Evolutionary conservation across 2,113 vertebrate species (phyloP).

Genomic region (Forbesichthys agassizii): DNA sequence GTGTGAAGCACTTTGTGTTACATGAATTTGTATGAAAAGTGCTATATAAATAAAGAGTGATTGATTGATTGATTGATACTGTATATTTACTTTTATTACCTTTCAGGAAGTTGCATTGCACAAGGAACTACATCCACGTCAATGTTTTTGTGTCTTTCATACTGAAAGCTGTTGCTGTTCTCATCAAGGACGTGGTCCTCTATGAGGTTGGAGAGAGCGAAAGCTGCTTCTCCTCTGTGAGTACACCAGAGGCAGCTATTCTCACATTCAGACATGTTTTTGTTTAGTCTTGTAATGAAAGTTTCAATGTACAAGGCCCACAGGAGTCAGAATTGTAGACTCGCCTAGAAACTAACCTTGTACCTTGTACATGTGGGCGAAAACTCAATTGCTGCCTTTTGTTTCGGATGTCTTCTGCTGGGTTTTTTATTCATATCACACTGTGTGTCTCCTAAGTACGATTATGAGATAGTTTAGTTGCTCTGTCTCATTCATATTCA

Average conservation of each 20-base stretch:
- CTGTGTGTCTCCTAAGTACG: neutral
- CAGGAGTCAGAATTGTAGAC: too few relatives aligned
- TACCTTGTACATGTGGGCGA: too few relatives aligned
- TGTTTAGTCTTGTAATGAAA: neutral
- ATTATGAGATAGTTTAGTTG: neutral
- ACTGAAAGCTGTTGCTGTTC: slow-evolving; percentile 87
- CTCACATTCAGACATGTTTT: neutral
- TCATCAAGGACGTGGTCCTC: slow-evolving; percentile 89
- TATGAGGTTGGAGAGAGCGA: slow-evolving; percentile 79
- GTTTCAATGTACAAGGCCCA: neutral
- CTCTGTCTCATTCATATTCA: slow-evolving; percentile 10
- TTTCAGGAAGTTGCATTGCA: slow-evolving; percentile 91
- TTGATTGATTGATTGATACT: too few relatives aligned
- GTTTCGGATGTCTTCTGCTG: too few relatives aligned
- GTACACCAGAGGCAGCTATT: slow-evolving; percentile 44
- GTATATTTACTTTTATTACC: neutral
- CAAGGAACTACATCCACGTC: slow-evolving; percentile 94
- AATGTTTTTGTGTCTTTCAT: slow-evolving; percentile 94
- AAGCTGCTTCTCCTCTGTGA: slow-evolving; percentile 83
- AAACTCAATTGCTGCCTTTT: too few relatives aligned
- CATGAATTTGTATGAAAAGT: too few relatives aligned
- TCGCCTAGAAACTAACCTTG: too few relatives aligned
- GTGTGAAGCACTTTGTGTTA: too few relatives aligned
- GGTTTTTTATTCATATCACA: too few relatives aligned
- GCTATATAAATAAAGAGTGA: too few relatives aligned